Evolutionary conservation across 2,888 invertebrate genomes (phyloP).

Genomic region (Biston stratarius): DNA sequence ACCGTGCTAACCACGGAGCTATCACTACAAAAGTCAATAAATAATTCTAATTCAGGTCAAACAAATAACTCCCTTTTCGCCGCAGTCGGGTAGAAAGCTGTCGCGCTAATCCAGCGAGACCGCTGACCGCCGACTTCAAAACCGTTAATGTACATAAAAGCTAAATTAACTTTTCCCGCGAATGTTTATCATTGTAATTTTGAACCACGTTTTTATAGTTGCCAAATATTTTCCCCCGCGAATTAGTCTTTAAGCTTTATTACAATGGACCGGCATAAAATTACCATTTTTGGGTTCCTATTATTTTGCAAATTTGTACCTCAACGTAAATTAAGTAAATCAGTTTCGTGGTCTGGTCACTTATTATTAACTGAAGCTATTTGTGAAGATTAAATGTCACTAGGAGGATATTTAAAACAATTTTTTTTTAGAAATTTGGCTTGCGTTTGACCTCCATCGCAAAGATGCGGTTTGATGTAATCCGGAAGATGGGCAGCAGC

Average conservation of each 20-base stretch:
- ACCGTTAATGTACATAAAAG: slow-evolving; percentile 34
- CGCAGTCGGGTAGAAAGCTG: too few relatives aligned
- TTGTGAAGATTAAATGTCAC: too few relatives aligned
- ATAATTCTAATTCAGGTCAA: too few relatives aligned
- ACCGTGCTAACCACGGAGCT: too few relatives aligned
- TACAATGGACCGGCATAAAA: slow-evolving; percentile 61
- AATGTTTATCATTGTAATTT: slow-evolving; percentile 52
- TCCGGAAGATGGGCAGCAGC: too few relatives aligned
- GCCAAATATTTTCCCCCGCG: slow-evolving; percentile 56
- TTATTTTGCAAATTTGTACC: slow-evolving; percentile 16
- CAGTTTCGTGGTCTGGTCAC: neutral
- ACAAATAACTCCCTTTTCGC: too few relatives aligned
- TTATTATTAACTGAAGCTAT: neutral
- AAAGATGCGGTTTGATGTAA: too few relatives aligned
- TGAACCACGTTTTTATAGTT: slow-evolving; percentile 54
- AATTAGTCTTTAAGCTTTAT: slow-evolving; percentile 63
- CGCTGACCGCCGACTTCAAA: slow-evolving; percentile 8
- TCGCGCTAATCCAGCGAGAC: slow-evolving; percentile 9
- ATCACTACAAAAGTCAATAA: too few relatives aligned
- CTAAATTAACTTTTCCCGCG: slow-evolving; percentile 43
- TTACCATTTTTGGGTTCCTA: slow-evolving; percentile 56
- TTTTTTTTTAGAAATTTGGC: too few relatives aligned
- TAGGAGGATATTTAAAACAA: too few relatives aligned
- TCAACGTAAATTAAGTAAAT: slow-evolving; percentile 6
- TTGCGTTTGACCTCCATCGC: too few relatives aligned